Conservation (phyloP, 2,797 vertebrate genomes). For the Telmatherina bonti region DNA sequence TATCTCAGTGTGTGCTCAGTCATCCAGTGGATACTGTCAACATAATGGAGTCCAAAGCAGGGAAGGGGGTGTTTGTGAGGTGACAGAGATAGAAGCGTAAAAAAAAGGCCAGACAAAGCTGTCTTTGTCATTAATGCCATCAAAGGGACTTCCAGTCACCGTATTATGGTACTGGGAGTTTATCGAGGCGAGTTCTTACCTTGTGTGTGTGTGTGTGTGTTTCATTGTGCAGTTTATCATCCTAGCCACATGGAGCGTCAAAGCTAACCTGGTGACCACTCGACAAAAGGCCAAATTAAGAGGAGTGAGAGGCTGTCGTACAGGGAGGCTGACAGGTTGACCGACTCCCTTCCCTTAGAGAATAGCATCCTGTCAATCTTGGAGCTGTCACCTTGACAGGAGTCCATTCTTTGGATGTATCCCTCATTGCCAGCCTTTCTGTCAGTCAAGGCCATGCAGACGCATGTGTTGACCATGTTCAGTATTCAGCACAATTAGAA, state of each 20-base stretch:
- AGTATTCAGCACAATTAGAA: constrained; percentile 52
- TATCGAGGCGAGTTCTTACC: constrained; percentile 60
- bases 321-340: constrained; percentile 79
- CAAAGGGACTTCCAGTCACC: constrained; percentile 57
- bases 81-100: constrained; percentile 49
- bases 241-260: constrained; percentile 73
- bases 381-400: constrained; percentile 78
- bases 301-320: constrained; percentile 76
- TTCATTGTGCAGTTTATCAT: constrained; percentile 80
- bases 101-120: constrained; percentile 63
- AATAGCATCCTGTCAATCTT: constrained; percentile 82
- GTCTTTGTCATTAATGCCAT: constrained; percentile 72
- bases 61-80: constrained; percentile 28
- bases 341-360: constrained; percentile 73
- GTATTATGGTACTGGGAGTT: constrained; percentile 65
- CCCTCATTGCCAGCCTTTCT: constrained; percentile 74
- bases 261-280: constrained; percentile 73
- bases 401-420: constrained; percentile 79
- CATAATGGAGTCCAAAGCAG: constrained; percentile 51
- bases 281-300: constrained; percentile 86
- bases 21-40: constrained; percentile 72
- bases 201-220: constrained; percentile 41
- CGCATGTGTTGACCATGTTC: constrained; percentile 56
- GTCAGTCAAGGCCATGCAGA: constrained; percentile 75
- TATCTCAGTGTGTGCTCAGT: constrained; percentile 62